Evolutionary conservation across 2,888 invertebrate species (phyloP).

Genomic region (Deilephila elpenor): DNA sequence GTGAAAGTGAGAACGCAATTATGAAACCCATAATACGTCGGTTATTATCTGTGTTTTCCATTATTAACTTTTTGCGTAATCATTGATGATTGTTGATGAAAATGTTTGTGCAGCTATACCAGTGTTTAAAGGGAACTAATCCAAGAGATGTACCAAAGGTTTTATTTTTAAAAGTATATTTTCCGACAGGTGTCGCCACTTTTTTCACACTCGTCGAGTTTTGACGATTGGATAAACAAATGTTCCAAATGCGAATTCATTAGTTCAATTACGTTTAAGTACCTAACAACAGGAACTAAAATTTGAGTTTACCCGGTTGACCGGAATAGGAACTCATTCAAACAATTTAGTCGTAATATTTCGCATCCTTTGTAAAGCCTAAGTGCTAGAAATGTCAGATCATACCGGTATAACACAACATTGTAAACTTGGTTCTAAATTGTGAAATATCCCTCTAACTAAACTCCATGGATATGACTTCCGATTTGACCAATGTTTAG

Average conservation of each 20-base stretch:
- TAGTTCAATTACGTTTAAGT: not conserved
- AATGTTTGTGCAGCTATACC: not conserved
- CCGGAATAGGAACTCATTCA: not conserved
- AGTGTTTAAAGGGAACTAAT: too few species aligned
- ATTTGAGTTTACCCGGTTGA: not conserved
- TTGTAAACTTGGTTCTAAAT: too few species aligned
- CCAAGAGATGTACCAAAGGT: too few species aligned
- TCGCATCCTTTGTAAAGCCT: not conserved
- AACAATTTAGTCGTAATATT: not conserved
- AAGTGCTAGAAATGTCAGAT: not conserved
- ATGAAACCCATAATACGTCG: constrained; percentile 7
- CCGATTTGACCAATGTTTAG: too few species aligned
- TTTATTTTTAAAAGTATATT: too few species aligned
- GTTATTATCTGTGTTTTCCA: constrained; percentile 15
- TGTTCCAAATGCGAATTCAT: constrained; percentile 2
- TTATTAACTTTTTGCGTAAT: constrained; percentile 10
- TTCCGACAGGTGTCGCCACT: too few species aligned
- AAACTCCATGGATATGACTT: too few species aligned
- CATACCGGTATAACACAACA: too few species aligned
- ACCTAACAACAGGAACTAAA: constrained; percentile 2
- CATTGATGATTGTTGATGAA: not conserved
- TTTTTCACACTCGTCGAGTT: not conserved
- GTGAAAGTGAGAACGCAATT: constrained; percentile 22
- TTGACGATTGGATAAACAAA: not conserved
- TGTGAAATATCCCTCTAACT: too few species aligned